Evolutionary conservation across 2,888 invertebrate genomes (phyloP).

Genomic region (Mimumesa dahlbomi): DNA sequence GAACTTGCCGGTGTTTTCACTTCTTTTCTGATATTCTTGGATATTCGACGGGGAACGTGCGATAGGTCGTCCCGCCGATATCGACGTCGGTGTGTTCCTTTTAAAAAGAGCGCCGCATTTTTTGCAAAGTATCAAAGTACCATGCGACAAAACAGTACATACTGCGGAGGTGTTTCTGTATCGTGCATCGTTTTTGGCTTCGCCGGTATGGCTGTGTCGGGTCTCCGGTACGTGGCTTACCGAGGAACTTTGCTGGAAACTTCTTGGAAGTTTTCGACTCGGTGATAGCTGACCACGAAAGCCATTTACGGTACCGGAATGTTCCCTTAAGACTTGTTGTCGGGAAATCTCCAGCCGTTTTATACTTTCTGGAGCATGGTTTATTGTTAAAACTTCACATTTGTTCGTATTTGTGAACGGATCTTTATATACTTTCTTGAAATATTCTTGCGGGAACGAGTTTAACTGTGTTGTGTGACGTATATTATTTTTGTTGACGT

Average conservation of each 20-base stretch:
- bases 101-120: background rate
- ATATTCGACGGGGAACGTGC: background rate
- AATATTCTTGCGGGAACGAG: background rate
- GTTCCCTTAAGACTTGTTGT: constrained; percentile 41
- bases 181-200: constrained; percentile 23
- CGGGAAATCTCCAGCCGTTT: constrained; percentile 38
- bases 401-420: background rate
- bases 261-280: constrained; percentile 34
- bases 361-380: constrained; percentile 28
- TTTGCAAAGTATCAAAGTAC: constrained; percentile 6
- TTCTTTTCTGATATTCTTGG: constrained; percentile 9
- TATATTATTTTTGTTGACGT: background rate
- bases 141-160: background rate
- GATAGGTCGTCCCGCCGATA: background rate
- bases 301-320: constrained; percentile 44
- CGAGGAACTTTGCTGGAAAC: constrained; percentile 36
- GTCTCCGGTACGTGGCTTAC: constrained; percentile 29
- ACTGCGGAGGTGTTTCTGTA: background rate
- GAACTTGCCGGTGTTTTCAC: constrained; percentile 6
- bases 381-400: constrained; percentile 12
- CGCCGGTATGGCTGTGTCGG: background rate
- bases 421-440: background rate
- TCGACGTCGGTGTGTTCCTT: background rate
- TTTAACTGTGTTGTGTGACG: background rate
- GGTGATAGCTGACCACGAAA: constrained; percentile 43